Evolutionary conservation across 2,888 invertebrate species (phyloP).

Genomic region (Andrena bucephala): DNA sequence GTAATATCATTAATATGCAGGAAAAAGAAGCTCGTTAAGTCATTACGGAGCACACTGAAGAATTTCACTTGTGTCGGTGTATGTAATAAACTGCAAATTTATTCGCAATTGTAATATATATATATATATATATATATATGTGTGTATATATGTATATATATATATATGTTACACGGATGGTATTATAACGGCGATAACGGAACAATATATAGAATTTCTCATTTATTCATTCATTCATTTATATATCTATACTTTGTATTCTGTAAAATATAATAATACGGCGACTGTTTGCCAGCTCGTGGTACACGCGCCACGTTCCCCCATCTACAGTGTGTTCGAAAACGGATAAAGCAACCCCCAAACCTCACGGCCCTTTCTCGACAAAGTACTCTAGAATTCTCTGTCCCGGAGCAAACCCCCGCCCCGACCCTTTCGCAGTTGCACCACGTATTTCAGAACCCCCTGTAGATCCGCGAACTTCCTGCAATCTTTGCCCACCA

Average conservation of each 20-base stretch:
- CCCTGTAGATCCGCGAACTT: not conserved
- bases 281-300: slow-evolving; percentile 72
- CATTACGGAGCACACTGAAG: slow-evolving; percentile 59
- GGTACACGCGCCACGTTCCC: slow-evolving; percentile 56
- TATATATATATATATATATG: too few species aligned
- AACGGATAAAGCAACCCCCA: not conserved
- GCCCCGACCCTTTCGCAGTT: not conserved
- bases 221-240: slow-evolving; percentile 65
- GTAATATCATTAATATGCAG: slow-evolving; percentile 45
- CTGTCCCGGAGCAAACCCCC: not conserved
- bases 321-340: not conserved
- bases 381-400: not conserved
- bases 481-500: not conserved
- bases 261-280: slow-evolving; percentile 83
- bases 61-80: slow-evolving; percentile 51
- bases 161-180: slow-evolving; percentile 75
- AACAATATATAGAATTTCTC: slow-evolving; percentile 74
- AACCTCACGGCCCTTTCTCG: not conserved
- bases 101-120: slow-evolving; percentile 66
- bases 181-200: slow-evolving; percentile 79
- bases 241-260: slow-evolving; percentile 80
- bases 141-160: too few species aligned
- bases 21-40: slow-evolving; percentile 62
- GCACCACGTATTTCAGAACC: not conserved
- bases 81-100: slow-evolving; percentile 70